Evolutionary conservation across 2,888 invertebrate genomes (phyloP).

Genomic region (Toxonevra muliebris): DNA sequence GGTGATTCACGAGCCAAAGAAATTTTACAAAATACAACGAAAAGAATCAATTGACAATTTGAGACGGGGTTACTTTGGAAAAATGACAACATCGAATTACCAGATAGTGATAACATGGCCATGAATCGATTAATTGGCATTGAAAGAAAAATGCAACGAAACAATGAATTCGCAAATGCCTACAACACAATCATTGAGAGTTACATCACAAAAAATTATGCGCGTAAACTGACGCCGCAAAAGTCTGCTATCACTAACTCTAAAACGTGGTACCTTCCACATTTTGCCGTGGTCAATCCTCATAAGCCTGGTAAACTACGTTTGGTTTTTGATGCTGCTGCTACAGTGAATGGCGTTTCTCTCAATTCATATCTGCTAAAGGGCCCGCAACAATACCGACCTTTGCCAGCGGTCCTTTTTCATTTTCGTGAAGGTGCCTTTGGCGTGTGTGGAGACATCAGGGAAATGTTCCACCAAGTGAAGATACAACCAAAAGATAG

Average conservation of each 20-base stretch:
- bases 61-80: too few relatives aligned
- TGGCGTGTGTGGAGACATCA: slow-evolving; percentile 13
- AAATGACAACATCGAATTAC: too few relatives aligned
- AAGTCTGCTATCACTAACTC: slow-evolving; percentile 14
- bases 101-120: too few relatives aligned
- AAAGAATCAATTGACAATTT: neutral
- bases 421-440: slow-evolving; percentile 14
- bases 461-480: slow-evolving; percentile 30
- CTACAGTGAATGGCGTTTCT: slow-evolving; percentile 25
- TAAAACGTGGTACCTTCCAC: slow-evolving; percentile 45
- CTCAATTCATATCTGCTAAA: slow-evolving; percentile 18
- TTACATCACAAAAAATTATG: too few relatives aligned
- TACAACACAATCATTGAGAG: too few relatives aligned
- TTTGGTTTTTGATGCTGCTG: slow-evolving; percentile 36
- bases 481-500: slow-evolving; percentile 46
- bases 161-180: too few relatives aligned
- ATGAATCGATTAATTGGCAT: too few relatives aligned
- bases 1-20: neutral
- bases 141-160: too few relatives aligned
- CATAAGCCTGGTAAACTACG: slow-evolving; percentile 32
- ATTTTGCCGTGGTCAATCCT: slow-evolving; percentile 37
- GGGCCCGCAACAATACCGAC: slow-evolving; percentile 17
- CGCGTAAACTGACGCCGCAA: slow-evolving; percentile 10
- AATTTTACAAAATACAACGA: neutral
- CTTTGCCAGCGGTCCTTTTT: slow-evolving; percentile 17